phyloP scores from a whole-genome alignment of 2,113 vertebrate species.

The Phoxinus phoxinus region DNA sequence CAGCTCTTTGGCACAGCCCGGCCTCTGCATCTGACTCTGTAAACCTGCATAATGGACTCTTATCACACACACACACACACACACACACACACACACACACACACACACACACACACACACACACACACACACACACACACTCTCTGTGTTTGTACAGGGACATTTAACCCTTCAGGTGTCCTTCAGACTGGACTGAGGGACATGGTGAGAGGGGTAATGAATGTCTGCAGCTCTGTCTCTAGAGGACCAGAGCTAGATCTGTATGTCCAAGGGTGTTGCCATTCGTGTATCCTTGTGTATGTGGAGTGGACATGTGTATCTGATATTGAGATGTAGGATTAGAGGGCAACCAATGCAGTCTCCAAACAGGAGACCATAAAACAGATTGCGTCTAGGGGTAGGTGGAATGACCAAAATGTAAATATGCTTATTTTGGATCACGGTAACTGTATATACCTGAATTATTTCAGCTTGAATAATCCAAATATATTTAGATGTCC shows the following conservation, averaged over 20 bases:
- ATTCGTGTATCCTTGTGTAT: background rate
- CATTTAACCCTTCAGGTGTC: conserved; percentile 43
- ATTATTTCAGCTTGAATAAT: too few relatives aligned
- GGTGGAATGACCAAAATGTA: background rate
- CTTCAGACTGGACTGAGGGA: conserved; percentile 46
- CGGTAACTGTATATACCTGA: background rate
- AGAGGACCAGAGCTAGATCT: conserved; percentile 9
- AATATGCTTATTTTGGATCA: background rate
- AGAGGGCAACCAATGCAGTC: background rate
- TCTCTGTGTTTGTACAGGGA: conserved; percentile 20
- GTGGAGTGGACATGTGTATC: background rate
- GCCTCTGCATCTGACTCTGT: conserved; percentile 61
- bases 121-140: conserved; percentile 36
- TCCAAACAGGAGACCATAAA: background rate
- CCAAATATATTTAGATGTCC: too few relatives aligned
- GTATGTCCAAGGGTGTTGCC: conserved; percentile 20
- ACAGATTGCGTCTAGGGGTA: background rate
- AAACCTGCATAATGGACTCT: conserved; percentile 59
- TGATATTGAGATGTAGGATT: conserved; percentile 1
- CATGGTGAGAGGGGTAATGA: conserved; percentile 41
- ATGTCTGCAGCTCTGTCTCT: conserved; percentile 28
- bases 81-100: conserved; percentile 36
- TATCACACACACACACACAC: conserved; percentile 55
- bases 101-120: conserved; percentile 50
- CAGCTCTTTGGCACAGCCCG: conserved; percentile 52